phyloP scores from a whole-genome alignment of 2,797 vertebrate genomes.

The Hapalemur alaotrensis region DNA sequence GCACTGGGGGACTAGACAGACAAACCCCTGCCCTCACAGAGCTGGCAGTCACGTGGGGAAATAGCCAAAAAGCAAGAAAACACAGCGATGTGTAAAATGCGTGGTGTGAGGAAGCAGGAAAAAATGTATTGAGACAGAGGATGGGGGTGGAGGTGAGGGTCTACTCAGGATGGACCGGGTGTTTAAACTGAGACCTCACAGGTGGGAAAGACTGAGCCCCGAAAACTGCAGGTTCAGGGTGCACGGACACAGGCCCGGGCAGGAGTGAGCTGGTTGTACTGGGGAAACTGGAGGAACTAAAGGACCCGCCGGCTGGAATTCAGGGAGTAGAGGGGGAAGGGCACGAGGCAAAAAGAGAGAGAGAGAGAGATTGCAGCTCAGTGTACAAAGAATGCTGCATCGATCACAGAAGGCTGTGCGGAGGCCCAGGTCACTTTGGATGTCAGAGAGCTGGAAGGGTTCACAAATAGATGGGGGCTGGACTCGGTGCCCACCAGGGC shows the following conservation, averaged over 20 bases:
- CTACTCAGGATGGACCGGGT: neutral
- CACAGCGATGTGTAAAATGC: neutral
- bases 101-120: neutral
- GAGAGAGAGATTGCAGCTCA: neutral
- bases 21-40: neutral
- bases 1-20: neutral
- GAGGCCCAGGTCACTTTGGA: neutral
- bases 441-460: neutral
- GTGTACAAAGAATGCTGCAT: rapidly evolving
- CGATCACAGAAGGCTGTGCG: neutral
- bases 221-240: neutral
- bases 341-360: neutral
- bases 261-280: neutral
- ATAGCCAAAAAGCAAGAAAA: neutral
- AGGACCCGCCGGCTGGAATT: neutral
- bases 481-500: neutral
- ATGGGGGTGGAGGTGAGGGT: neutral
- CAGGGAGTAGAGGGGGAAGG: rapidly evolving
- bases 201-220: neutral
- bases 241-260: neutral
- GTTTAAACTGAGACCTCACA: neutral
- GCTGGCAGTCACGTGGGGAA: neutral
- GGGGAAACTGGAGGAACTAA: neutral
- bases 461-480: neutral
- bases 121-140: neutral